Base-by-base conservation (phyloP, 2,113 vertebrate genomes). In the Thermophis baileyi region DNA sequence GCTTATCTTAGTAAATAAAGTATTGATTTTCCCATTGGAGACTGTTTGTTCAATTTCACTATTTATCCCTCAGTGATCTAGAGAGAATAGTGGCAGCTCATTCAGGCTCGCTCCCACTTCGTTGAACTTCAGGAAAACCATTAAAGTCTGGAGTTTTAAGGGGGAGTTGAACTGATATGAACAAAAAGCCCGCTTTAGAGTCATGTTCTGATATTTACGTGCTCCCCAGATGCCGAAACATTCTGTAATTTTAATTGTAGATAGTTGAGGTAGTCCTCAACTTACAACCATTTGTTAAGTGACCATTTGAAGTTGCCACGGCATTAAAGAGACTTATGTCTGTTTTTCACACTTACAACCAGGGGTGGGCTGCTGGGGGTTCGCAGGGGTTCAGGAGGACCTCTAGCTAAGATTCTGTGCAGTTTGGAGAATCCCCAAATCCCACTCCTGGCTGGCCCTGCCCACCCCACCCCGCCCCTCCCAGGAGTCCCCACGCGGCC, bases 1-100 rank as follows among this genome's bases (percentile, higher is more conserved):
- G 81, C 74, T 94, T 95, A 91, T 96, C 53, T 96, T 88, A 91
- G 91, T 94, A 93, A 96, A 96, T 92, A 95, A 95, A 95, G 0
- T 24, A 14, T 92, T 11, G 47, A 74, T 94, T 93, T 95, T 92
- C 25, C 85, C 0, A 0, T 94, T 94, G 57, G 95, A 89, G 91
- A 87, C 91, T 92, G 89, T 57, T 3, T 4, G 20, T 69, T 95
- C 81, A 74, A 44, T 95, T 85, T 57, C 6, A 16, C 85, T 93
- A 93, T 87, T 54, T 1, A 22, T 69, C 94, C 91, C 35, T 95
- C 53, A 81, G 92, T 4, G 12, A 95, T 94, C 93, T 57, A 3
- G 95, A 96, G n/a, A 91, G 35, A 91, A 3, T 60, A 90, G 86
- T 63, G 85, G 92, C 40, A 91, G 92, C 35, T 94, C 50, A 47